Evolutionary conservation across 1,140 invertebrate genomes (phyloP).

Genomic region (Drosophila murphyi): DNA sequence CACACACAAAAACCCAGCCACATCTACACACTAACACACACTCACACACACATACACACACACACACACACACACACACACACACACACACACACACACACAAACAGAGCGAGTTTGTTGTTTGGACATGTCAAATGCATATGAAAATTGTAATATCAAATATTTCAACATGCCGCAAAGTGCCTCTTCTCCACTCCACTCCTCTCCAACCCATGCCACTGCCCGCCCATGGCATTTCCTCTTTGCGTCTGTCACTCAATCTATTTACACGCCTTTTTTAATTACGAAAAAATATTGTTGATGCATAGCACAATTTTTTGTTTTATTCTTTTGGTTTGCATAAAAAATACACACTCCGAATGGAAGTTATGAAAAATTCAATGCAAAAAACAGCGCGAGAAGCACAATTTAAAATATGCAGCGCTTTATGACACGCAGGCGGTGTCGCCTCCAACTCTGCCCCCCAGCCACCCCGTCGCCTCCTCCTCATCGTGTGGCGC

Average conservation of each 20-base stretch:
- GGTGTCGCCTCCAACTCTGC: too few species aligned
- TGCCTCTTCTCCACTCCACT: too few species aligned
- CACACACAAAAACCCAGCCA: not conserved
- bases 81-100: not conserved
- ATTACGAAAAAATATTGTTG: constrained; percentile 39
- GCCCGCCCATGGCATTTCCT: not conserved
- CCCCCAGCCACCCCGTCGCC: too few species aligned
- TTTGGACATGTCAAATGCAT: constrained; percentile 53
- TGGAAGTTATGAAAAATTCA: constrained; percentile 43
- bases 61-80: not conserved
- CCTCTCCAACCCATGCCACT: not conserved
- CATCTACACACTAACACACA: not conserved
- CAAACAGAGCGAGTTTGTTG: constrained; percentile 27
- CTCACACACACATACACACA: not conserved
- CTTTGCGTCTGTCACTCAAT: constrained; percentile 17
- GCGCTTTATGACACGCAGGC: constrained; percentile 61
- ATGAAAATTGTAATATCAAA: constrained; percentile 48
- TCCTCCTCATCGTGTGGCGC: constrained; percentile 5
- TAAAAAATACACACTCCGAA: constrained; percentile 11
- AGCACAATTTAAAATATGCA: constrained; percentile 70
- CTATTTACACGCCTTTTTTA: constrained; percentile 52
- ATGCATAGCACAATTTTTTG: not conserved
- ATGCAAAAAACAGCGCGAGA: constrained; percentile 14
- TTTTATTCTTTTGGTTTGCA: constrained; percentile 5
- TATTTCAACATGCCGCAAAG: constrained; percentile 24